Evolutionary conservation across 2,113 vertebrate genomes (phyloP).

Genomic region (Caranx ignobilis): DNA sequence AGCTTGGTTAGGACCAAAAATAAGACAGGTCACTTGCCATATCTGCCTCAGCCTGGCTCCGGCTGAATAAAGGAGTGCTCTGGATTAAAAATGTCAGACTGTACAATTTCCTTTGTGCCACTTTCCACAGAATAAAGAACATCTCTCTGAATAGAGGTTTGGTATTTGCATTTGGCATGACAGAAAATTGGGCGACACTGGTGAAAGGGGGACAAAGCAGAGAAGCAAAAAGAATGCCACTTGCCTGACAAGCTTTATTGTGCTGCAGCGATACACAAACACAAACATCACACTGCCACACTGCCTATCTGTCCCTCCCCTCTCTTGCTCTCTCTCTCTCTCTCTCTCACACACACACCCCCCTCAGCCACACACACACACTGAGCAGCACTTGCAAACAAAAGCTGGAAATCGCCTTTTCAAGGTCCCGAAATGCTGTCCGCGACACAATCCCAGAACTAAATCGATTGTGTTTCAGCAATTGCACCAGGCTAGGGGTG

Average conservation of each 20-base stretch:
- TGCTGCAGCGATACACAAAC: constrained; percentile 52
- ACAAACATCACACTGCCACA: constrained; percentile 52
- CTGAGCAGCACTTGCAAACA: constrained; percentile 35
- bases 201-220: constrained; percentile 60
- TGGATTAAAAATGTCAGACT: constrained; percentile 55
- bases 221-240: constrained; percentile 48
- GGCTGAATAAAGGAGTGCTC: constrained; percentile 56
- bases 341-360: not conserved
- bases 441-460: constrained; percentile 24
- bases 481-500: constrained; percentile 22
- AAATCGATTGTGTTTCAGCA: constrained; percentile 39
- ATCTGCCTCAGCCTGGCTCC: constrained; percentile 46
- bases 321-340: constrained; percentile 18
- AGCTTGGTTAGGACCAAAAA: constrained; percentile 1
- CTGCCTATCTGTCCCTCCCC: constrained; percentile 24
- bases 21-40: constrained; percentile 23
- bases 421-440: constrained; percentile 45
- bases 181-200: constrained; percentile 54
- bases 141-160: constrained; percentile 39
- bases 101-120: constrained; percentile 62
- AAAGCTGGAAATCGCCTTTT: constrained; percentile 55
- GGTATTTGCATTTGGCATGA: constrained; percentile 50
- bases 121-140: constrained; percentile 52
- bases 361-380: not conserved
- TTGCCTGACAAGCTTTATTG: constrained; percentile 62